A percentile compares a stretch with the other conserved stretches of the same genome.
Evolutionary conservation across 2,888 invertebrate species (phyloP).

Genomic region (Andrena chrysosceles): DNA sequence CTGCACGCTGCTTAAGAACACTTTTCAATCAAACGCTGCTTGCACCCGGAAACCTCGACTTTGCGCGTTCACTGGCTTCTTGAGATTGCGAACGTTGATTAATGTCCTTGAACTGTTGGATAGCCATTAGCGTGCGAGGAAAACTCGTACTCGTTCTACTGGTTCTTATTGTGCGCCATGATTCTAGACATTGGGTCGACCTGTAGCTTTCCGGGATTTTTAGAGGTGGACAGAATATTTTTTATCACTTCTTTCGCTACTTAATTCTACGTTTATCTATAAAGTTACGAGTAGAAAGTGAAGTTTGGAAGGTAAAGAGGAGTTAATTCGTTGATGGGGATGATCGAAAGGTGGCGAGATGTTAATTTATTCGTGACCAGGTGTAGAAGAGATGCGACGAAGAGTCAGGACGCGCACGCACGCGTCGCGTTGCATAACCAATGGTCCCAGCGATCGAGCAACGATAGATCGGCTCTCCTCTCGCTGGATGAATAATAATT

Average conservation of each 20-base stretch:
- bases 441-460: conserved; percentile 26
- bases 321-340: background rate
- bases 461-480: conserved; percentile 44
- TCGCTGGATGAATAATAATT: conserved; percentile 47
- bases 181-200: background rate
- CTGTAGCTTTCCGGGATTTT: background rate
- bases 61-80: background rate
- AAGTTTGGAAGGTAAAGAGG: background rate
- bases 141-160: conserved; percentile 3
- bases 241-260: background rate
- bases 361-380: conserved; percentile 32
- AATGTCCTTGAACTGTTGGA: conserved; percentile 26
- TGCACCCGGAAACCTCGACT: conserved; percentile 15
- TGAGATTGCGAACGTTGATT: conserved; percentile 6
- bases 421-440: conserved; percentile 42
- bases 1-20: background rate
- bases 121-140: conserved; percentile 6
- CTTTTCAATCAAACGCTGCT: conserved; percentile 11
- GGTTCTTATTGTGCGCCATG: background rate
- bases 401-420: conserved; percentile 2
- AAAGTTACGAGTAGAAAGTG: background rate
- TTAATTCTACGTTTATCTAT: background rate
- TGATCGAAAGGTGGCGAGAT: background rate
- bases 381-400: conserved; percentile 7
- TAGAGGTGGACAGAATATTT: background rate